phyloP scores from a whole-genome alignment of 2,797 vertebrate genomes.

The Premnoplex brunnescens region DNA sequence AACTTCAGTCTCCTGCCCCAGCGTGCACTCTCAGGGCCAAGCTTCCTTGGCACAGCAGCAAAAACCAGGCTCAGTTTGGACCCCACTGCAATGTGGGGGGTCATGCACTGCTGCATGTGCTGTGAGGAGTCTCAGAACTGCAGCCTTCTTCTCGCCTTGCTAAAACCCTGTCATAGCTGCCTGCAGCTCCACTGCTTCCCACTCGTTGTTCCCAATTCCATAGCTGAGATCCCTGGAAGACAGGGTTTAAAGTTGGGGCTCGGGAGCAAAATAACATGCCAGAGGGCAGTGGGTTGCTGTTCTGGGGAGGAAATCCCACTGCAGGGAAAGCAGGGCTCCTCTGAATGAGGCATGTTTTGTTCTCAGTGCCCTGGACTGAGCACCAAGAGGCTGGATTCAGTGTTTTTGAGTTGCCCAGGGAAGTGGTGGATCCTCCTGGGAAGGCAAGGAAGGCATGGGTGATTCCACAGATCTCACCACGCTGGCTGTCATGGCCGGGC shows the following conservation, averaged over 20 bases:
- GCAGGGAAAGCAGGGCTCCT: background rate
- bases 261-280: background rate
- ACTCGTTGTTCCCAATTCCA: rapidly evolving
- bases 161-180: background rate
- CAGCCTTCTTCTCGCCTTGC: background rate
- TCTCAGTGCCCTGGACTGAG: rapidly evolving
- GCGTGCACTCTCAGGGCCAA: background rate
- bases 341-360: background rate
- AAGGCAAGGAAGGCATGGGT: background rate
- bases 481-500: rapidly evolving
- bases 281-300: background rate
- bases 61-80: background rate
- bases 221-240: background rate
- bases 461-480: rapidly evolving
- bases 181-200: background rate
- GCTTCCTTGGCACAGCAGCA: background rate
- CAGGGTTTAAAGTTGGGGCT: background rate
- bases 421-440: background rate
- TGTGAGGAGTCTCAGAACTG: rapidly evolving
- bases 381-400: rapidly evolving
- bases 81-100: rapidly evolving
- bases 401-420: background rate
- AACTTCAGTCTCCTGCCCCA: background rate
- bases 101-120: rapidly evolving
- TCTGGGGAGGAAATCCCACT: rapidly evolving